Base-by-base conservation (phyloP, 1,140 invertebrate species). In the Ostrea denselamellosa region DNA sequence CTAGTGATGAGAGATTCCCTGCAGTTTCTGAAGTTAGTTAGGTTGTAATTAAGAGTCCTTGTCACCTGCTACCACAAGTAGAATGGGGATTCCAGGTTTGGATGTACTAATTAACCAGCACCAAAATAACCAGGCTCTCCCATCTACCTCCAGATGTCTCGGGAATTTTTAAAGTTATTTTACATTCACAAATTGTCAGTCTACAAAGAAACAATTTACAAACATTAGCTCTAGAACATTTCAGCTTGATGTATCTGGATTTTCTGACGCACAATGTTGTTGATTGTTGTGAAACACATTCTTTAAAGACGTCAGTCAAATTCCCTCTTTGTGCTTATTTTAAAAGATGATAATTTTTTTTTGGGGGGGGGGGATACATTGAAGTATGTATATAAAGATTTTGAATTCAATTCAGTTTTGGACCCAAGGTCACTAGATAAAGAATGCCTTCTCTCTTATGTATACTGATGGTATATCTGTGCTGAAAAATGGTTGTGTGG, bases 231-330 rank as follows among this genome's bases (percentile, higher is more conserved):
- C 22, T 2, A 34, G 68, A 77, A 77, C 25, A 28, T 77, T 77
- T 77, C 28, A 77, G 12, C 68, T 77, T 8, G 22, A 14, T 68
- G 22, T 77, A 14, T 44, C 25, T 77, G 34, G 8, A 77, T 77
- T 28, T 71, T 34, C 68, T 77, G 68, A 77, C 68, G 68, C 68
- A 77, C 12, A 34, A 14, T 5, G 19, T 25, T 77, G 68, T 77
- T 77, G 68, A 34, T 77, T 25, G 25, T 28, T 25, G 68, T 28
- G 25, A 34, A 77, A 77, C 68, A 77, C 68, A 77, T 77, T 28
- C 68, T 77, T 77, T 77, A 77, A 77, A 77, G 68, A 77, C 68
- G 68, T 77, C 68, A 77, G 22, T 34, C 28, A 62, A 62, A 25
- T 77, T 77, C 28, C 8, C 68, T 77, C 1, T 10, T 2, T 17